Conservation (phyloP, 2,113 vertebrate genomes). For the Tenrec ecaudatus region DNA sequence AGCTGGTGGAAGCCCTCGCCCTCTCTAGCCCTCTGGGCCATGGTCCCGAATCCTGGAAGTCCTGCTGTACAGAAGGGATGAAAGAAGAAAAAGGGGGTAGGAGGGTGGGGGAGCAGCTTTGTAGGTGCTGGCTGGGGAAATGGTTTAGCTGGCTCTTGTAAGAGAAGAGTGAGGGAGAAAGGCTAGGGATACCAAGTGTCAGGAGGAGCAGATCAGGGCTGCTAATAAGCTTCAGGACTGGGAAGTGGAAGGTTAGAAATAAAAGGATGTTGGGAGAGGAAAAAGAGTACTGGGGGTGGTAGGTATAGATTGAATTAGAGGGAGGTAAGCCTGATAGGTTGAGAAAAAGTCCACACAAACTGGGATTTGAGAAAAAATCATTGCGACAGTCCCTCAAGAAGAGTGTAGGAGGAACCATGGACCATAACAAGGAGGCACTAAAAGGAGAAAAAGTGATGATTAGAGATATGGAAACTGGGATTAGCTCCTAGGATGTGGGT, state of each 20-base stretch:
- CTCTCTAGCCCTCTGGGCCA: conserved; percentile 11
- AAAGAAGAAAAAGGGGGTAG: not conserved
- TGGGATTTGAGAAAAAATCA: not conserved
- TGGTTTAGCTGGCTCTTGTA: not conserved
- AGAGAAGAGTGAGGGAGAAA: not conserved
- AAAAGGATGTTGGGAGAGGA: not conserved
- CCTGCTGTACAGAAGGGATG: not conserved
- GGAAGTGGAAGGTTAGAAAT: not conserved
- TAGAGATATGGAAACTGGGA: conserved; percentile 50
- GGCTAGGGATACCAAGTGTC: not conserved
- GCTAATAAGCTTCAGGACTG: not conserved
- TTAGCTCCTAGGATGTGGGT: conserved; percentile 55
- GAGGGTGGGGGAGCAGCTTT: not conserved
- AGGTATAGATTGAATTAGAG: not conserved
- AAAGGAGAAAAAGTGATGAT: conserved; percentile 30
- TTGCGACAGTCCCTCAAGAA: not conserved
- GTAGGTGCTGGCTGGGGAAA: not conserved
- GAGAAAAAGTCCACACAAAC: conserved; percentile 4
- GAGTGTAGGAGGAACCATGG: conserved; percentile 27
- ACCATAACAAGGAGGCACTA: conserved; percentile 6
- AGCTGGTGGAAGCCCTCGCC: conserved; percentile 26
- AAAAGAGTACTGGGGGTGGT: not conserved
- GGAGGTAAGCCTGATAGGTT: not conserved
- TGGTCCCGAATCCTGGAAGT: conserved; percentile 62
- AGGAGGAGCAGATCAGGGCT: not conserved